Evolutionary conservation across 2,797 vertebrate species (phyloP).

Genomic region (Gephyroberyx darwinii): DNA sequence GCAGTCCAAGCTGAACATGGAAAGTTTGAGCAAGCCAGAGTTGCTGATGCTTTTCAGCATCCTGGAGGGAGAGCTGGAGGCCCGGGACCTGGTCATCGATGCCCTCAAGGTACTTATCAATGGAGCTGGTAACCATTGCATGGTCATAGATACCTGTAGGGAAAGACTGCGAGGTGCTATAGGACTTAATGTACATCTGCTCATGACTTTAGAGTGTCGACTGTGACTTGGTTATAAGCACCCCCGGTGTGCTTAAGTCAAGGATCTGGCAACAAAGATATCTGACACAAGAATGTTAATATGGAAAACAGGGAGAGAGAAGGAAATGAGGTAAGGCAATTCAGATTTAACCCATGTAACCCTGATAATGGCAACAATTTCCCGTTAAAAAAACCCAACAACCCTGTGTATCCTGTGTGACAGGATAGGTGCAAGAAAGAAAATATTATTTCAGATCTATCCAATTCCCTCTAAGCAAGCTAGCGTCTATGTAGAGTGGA

Average conservation of each 20-base stretch:
- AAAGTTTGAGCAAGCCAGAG: conserved; percentile 81
- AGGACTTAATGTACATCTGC: not conserved
- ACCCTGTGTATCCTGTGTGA: not conserved
- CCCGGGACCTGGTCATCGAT: conserved; percentile 82
- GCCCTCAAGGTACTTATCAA: conserved; percentile 75
- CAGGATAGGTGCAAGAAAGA: not conserved
- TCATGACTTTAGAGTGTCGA: not conserved
- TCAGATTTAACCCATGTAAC: conserved; percentile 5
- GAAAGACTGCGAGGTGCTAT: not conserved
- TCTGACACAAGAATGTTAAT: not conserved
- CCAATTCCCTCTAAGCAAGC: too few relatives aligned
- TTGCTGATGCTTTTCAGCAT: conserved; percentile 83
- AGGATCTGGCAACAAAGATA: not conserved
- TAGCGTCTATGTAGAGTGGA: too few relatives aligned
- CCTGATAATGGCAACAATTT: not conserved
- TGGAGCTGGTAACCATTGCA: not conserved
- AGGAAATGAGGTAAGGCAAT: not conserved
- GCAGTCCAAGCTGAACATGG: conserved; percentile 82
- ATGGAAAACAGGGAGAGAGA: not conserved
- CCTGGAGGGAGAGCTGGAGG: conserved; percentile 85
- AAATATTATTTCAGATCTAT: not conserved
- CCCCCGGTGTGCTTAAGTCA: not conserved
- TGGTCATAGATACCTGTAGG: not conserved
- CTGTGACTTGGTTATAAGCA: not conserved
- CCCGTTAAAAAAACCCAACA: not conserved